Base-by-base conservation (phyloP, 1,140 invertebrate species). In the Glossosoma conforme region DNA sequence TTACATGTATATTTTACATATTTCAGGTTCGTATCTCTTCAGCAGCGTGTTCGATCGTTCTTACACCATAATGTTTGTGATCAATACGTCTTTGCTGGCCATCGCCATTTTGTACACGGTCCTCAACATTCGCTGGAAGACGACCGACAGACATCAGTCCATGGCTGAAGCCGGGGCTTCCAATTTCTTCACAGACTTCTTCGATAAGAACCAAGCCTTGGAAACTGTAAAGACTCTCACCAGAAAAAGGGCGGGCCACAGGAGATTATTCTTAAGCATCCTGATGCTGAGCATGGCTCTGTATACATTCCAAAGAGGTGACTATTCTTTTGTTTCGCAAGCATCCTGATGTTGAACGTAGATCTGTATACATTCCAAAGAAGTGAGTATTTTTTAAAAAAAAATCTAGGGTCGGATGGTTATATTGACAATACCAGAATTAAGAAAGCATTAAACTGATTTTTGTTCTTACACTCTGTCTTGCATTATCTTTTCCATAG, bases 251-350 rank as follows among this genome's bases (percentile, higher is more conserved):
- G 41, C 63, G 0, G 68, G 74, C 2, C 73, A 78, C 42, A 63
- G 77, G 11, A 73, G 83, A 45, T 54, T 74, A n/a, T 82, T 81
- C 46, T 64, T 89, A 3, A 75, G 80, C 62, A 68, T 86, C 5
- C 59, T 87, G 1, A 69, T 89, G 2, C 52, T 83, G 6, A 76
- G 80, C 3, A 87, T 88, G 84, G 77, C 76, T 1, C 68, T 87
- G 9, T 89, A 89, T 59, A 85, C 84, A 32, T 88, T 89, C 54
- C 86, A 89, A 67, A 76, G 86, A 62, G 76, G 76, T 77, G 55
- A 49, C 15, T 14, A n/a, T 19, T n/a, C n/a, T n/a, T n/a, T n/a
- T n/a, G n/a, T n/a, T n/a, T n/a, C n/a, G n/a, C n/a, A n/a, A n/a
- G n/a, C n/a, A n/a, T n/a, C n/a, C n/a, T n/a, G n/a, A n/a, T n/a